Base-by-base conservation (phyloP, 2,113 vertebrate genomes). In the Cephalopholis sonnerati region DNA sequence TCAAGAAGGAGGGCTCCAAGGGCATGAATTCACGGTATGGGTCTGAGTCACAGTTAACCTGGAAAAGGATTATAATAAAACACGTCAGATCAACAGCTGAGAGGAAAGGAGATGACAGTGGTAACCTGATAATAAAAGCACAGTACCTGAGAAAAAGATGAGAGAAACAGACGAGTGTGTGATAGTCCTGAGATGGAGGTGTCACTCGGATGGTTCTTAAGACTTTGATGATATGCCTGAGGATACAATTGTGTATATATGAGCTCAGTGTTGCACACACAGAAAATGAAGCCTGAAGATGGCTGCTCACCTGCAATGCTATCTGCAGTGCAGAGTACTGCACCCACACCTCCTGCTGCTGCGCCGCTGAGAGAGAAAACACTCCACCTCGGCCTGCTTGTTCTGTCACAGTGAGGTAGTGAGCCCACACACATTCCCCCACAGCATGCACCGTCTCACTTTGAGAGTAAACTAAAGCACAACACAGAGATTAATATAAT, bases 311-410 rank as follows among this genome's bases (percentile, higher is more conserved):
- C 91, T 94, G 79, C 68, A 95, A 74, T 0, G 95, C 92, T 54
- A 94, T 87, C 90, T 95, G 91, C 79, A 96, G 93, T 27, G 95
- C 95, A 24, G 93, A 90, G 65, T 94, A 94, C 82, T 95, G 95
- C 78, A 96, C 83, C 95, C 95, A 96, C 68, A 94, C 84, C 82
- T 95, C 95, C 85, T 94, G 90, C 88, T 85, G 93, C 88, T 94
- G 92, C 2, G 61, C 59, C 1, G 81, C 55, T 2, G 94, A 84
- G 5, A 95, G 93, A 24, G 59, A 57, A 12, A 58, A 46, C 17
- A 2, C 77, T 48, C 29, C 84, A 29, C 59, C 82, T 46, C 48
- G 51, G 44, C 77, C 81, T 8, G 66, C 24, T 46, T 71, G 81
- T 53, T 91, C 81, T 39, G 90, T 92, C 81, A 85, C 77, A 51